Base-by-base conservation (phyloP, 2,888 invertebrate genomes). In the Drosophila acutilabella region DNA sequence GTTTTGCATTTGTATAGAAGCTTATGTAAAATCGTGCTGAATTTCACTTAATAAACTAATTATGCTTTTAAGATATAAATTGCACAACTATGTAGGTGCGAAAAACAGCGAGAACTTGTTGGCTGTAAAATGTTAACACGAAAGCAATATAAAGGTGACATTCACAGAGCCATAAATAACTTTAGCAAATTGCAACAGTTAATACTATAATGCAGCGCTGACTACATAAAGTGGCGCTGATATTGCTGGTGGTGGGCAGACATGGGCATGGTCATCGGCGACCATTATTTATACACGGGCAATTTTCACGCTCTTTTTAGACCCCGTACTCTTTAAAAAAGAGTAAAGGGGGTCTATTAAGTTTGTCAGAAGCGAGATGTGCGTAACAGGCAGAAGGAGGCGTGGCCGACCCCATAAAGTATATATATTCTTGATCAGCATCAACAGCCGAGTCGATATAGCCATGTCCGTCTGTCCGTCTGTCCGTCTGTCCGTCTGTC, bases 241-340 rank as follows among this genome's bases (percentile, higher is more conserved):
- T 10, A 6, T 11, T 57, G 26, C 23, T 47, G 38, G 11, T 16
- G 40, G 42, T 69, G 48, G 48, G 50, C 53, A 45, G 44, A 48
- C 20, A 16, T 53, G 57, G 65, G 23, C 52, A 45, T 53, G 59
- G 41, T 41, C 48, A 53, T 53, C 53, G 53, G 48, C 50, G 47
- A 7, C 61, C 57, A 64, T 68, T 54, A 69, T 71, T 68, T 73
- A 54, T 71, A 68, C 57, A 71, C 58, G 48, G 74, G 57, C 65
- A 74, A 86, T 85, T 83, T 85, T 74, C 77, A 74, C 64, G 76
- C 61, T 59, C 48, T 80, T 79, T 71, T n/a, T n/a, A n/a, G n/a
- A n/a, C n/a, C n/a, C n/a, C n/a, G n/a, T n/a, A n/a, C n/a, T n/a
- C n/a, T n/a, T n/a, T n/a, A n/a, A n/a, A n/a, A n/a, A n/a, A n/a